These are phyloP conservation scores for Phoenicopterus ruber DNA, from an alignment of 2,113 vertebrate genomes.

Conservation along the genomic window DNA sequence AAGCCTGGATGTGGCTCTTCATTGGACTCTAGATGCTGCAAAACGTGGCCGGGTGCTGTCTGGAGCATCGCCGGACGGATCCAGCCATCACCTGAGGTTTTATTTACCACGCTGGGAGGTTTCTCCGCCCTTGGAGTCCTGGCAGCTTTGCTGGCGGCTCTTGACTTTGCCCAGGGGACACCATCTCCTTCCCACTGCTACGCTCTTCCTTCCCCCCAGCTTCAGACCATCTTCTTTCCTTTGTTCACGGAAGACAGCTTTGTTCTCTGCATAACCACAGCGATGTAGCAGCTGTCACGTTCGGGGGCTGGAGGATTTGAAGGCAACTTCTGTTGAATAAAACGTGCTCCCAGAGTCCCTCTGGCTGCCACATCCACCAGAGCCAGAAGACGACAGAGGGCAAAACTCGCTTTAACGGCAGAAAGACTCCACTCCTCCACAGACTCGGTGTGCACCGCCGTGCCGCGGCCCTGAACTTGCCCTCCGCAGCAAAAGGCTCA, in stretches of 20 bases:
- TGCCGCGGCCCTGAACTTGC: not conserved
- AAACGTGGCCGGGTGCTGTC: fast-evolving
- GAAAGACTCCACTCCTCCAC: not conserved
- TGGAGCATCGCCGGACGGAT: not conserved
- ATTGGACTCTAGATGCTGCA: not conserved
- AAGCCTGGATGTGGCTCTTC: not conserved
- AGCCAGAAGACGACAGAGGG: not conserved
- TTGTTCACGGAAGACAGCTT: not conserved
- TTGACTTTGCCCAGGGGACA: not conserved
- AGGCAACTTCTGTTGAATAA: not conserved
- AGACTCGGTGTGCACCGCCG: fast-evolving
- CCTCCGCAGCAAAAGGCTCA: not conserved
- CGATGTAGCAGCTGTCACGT: not conserved
- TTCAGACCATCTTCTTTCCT: not conserved
- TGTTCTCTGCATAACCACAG: not conserved
- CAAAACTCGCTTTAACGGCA: not conserved
- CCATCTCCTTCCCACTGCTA: not conserved
- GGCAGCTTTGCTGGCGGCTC: not conserved
- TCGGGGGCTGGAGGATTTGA: not conserved
- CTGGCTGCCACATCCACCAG: not conserved
- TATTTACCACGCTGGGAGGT: not conserved
- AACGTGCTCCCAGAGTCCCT: not conserved
- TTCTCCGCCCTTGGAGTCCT: not conserved
- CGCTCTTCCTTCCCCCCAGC: not conserved
- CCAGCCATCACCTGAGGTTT: not conserved